These are phyloP conservation scores for Ruditapes philippinarum DNA, from an alignment of 1,140 invertebrate species.

Conservation along the genomic window DNA sequence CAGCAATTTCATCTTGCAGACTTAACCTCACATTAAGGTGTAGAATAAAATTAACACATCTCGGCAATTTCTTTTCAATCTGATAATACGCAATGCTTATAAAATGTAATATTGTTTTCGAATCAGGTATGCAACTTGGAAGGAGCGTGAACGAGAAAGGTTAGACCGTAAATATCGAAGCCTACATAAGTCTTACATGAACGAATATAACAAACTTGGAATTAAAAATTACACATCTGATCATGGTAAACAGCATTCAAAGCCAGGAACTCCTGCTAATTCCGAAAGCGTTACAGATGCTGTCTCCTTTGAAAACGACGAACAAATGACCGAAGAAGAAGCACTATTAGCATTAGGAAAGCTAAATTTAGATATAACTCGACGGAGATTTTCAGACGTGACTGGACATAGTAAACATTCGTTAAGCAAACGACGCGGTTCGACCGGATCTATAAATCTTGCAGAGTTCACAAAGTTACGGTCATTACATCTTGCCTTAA, in stretches of 20 bases:
- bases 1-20: no score
- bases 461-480: not conserved
- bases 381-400: not conserved
- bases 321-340: not conserved
- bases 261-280: not conserved
- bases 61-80: no score
- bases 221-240: not conserved
- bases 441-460: not conserved
- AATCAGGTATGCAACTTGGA: slow-evolving; percentile 24
- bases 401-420: not conserved
- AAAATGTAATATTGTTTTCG: no score
- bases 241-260: not conserved
- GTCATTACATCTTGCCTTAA: slow-evolving; percentile 10
- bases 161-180: slow-evolving; percentile 47
- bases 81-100: no score
- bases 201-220: slow-evolving; percentile 7
- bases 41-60: no score
- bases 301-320: not conserved
- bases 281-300: not conserved
- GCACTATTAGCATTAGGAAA: not conserved
- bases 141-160: slow-evolving; percentile 30
- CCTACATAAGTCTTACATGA: slow-evolving; percentile 12
- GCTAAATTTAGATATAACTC: not conserved
- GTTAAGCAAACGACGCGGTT: not conserved
- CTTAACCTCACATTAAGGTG: no score